These are phyloP conservation scores for Atta texana DNA, from an alignment of 1,140 invertebrate genomes.

Conservation along the genomic window DNA sequence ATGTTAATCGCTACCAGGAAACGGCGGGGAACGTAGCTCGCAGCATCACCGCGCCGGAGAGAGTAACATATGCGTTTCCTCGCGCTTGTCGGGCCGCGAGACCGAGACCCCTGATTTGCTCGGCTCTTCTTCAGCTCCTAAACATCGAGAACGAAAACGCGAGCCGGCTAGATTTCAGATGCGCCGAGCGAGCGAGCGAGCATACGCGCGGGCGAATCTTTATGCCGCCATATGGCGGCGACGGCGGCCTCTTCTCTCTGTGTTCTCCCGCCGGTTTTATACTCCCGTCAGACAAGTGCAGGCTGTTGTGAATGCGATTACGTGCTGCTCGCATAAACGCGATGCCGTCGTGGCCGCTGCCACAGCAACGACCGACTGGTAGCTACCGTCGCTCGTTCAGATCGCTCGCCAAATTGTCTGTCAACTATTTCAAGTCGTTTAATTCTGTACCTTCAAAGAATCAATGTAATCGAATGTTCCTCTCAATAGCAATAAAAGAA, in stretches of 20 bases:
- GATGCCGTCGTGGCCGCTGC: constrained; percentile 24
- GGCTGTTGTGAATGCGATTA: constrained; percentile 70
- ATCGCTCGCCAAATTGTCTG: constrained; percentile 44
- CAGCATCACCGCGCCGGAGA: not conserved
- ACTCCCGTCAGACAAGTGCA: constrained; percentile 69
- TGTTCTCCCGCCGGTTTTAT: constrained; percentile 63
- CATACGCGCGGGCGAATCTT: constrained; percentile 56
- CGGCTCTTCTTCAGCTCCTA: constrained; percentile 7
- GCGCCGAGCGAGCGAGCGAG: constrained; percentile 55
- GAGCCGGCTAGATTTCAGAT: constrained; percentile 68
- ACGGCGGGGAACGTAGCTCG: constrained; percentile 27
- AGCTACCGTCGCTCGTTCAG: constrained; percentile 5
- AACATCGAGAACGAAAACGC: constrained; percentile 41
- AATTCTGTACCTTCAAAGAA: not conserved
- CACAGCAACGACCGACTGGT: constrained; percentile 16
- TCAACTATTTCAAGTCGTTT: constrained; percentile 14
- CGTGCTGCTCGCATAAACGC: constrained; percentile 71
- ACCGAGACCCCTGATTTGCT: not conserved
- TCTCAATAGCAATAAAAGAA: not conserved
- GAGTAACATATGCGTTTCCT: constrained; percentile 27
- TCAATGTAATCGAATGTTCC: not conserved
- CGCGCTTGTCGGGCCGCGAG: constrained; percentile 42
- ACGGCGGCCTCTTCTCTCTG: constrained; percentile 46
- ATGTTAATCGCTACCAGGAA: constrained; percentile 72
- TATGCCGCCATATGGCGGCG: constrained; percentile 62